Evolutionary conservation across 2,113 vertebrate genomes (phyloP), one percentile per base, ranked within the genome.

Genomic region (Anhinga rufa): DNA sequence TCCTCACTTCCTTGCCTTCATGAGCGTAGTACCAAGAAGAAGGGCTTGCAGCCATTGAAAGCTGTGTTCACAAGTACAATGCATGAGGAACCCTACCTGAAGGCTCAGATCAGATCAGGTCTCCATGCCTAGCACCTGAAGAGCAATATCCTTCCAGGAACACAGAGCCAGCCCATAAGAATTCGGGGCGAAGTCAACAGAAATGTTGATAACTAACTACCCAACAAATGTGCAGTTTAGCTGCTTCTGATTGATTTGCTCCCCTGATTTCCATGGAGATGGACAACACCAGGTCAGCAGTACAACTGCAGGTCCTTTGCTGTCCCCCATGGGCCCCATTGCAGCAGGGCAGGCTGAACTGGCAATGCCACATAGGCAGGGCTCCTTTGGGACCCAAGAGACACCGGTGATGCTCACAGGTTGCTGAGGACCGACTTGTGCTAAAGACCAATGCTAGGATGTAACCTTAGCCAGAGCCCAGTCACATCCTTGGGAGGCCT

Each of bases 351-450:
- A 42, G 46, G 36, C 48, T 72, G 36, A 60, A 55, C 70, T 31
- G 74, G 44, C 42, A 69, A 7, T 6, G 9, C 42, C n/a, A 28
- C 16, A 12, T 0, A 25, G 20, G 28, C 52, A 76, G 49, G 26
- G 49, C 40, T 92, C 46, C 22, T 55, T 46, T 65, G 32, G 54
- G 71, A 75, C 36, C 34, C 15, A n/a, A 77, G 72, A 46, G 22
- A 71, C 42, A 20, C 0, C 0, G 1, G 49, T 52, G 32, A 51
- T 75, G 49, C 48, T 44, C 42, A 51, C 0, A 6, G 26, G 8
- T 7, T 70, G 51, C 36, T 69, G 38, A 44, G 40, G 42, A 85
- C 10, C 24, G 29, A 2, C 1, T 3, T 21, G 17, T 24, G 48
- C 38, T 83, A 0, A 31, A 92, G 71, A 84, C 25, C n/a, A 74